Base-by-base conservation (phyloP, 2,888 invertebrate genomes). In the Diarsia dahlii region DNA sequence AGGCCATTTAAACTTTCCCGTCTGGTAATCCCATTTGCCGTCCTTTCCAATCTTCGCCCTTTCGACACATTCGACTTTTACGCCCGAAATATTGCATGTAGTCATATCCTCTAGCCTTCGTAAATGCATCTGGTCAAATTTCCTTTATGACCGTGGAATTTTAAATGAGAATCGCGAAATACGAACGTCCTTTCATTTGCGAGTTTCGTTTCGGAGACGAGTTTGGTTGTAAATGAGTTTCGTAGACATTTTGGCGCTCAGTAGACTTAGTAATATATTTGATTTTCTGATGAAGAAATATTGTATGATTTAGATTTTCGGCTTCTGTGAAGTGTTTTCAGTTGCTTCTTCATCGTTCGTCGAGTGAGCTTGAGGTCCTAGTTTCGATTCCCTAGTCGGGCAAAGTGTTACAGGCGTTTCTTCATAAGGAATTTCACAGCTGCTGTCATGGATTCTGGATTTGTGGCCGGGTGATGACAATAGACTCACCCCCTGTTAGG, bases 121-220 rank as follows among this genome's bases (percentile, higher is more conserved):
- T 71, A 70, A 52, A 63, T 73, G 85, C 72, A 73, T 78, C 67
- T 73, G 63, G 82, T 71, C 60, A 82, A 82, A 82, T 84, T 81
- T 81, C 76, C 77, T 73, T 72, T 28, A 68, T 56, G 82, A 54
- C 60, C 58, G 20, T 64, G 48, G 65, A 72, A 60, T 76, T 76
- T 76, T 70, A 76, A 82, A 85, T 72, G 67, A 70, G 84, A 34
- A 45, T 67, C 46, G 64, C 56, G 46, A 66, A 23, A 46, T 66
- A 66, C 28, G 65, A 56, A 18, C 52, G 65, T 67, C 56, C 23
- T 63, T 72, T 62, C 23, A 34, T 66, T 76, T 67, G 6, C 8
- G 60, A 52, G 54, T 75, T 63, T 48, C n/a, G n/a, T 54, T 64
- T 54, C 2, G n/a, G 13, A 45, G 20, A 50, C 3, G 54, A 64